Percentiles rank a stretch among this genome's conserved stretches.
These are phyloP conservation scores for Nasonia longicornis DNA, from an alignment of 1,140 invertebrate genomes.

Conservation along the genomic window DNA sequence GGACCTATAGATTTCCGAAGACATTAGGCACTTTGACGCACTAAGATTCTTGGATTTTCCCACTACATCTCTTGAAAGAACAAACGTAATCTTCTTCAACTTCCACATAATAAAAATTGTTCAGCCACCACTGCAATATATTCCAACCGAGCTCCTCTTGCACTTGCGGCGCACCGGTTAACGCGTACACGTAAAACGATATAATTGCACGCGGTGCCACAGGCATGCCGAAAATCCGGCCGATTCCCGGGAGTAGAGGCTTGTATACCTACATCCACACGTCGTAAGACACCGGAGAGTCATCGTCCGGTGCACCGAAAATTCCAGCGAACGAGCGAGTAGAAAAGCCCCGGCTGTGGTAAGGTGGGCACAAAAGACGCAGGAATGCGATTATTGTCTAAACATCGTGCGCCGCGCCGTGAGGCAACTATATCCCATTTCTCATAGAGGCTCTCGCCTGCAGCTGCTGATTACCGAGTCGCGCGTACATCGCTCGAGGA, in stretches of 20 bases:
- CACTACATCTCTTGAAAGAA: too few species aligned
- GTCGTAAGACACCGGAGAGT: not conserved
- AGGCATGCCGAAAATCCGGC: conserved; percentile 14
- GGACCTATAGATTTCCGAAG: not conserved
- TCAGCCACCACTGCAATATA: not conserved
- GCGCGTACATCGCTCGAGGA: not conserved
- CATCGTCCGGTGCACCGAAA: not conserved
- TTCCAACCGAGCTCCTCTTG: not conserved
- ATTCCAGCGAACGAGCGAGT: conserved; percentile 19
- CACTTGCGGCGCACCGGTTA: not conserved
- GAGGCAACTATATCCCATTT: not conserved
- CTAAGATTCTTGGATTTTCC: not conserved
- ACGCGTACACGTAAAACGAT: not conserved
- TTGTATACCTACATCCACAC: not conserved
- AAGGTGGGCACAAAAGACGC: not conserved
- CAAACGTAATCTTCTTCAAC: too few species aligned
- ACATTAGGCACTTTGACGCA: not conserved
- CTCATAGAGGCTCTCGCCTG: not conserved
- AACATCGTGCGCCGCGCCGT: not conserved
- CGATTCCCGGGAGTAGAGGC: not conserved
- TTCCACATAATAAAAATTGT: not conserved
- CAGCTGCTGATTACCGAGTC: not conserved
- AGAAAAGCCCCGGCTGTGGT: conserved; percentile 4
- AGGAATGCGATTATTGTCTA: conserved; percentile 38
- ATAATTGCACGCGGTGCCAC: not conserved